phyloP scores from a whole-genome alignment of 2,797 vertebrate species.

The Tinamus major region DNA sequence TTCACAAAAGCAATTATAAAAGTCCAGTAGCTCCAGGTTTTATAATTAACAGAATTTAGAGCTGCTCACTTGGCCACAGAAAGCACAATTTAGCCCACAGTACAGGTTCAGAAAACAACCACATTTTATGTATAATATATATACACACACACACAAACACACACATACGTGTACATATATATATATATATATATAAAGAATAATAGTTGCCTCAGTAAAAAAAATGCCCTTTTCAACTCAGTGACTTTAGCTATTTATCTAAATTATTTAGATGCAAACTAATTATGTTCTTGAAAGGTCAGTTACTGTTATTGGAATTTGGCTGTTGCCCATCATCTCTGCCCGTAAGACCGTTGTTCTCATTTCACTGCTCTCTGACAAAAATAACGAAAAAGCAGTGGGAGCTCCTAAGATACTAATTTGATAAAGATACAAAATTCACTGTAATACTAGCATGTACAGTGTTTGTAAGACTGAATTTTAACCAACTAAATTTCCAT shows the following conservation, averaged over 20 bases:
- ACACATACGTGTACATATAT: too few species aligned
- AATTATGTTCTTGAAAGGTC: constrained; percentile 3
- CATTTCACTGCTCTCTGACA: constrained; percentile 17
- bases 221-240: constrained; percentile 45
- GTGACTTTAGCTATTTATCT: constrained; percentile 48
- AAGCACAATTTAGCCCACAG: background rate
- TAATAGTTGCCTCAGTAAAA: constrained; percentile 47
- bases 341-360: background rate
- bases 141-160: too few species aligned
- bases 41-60: constrained; percentile 9
- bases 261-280: constrained; percentile 57
- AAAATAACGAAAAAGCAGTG: constrained; percentile 28
- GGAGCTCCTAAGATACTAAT: constrained; percentile 8
- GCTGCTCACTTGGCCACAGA: background rate
- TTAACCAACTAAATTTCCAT: background rate
- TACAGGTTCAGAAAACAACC: constrained; percentile 6
- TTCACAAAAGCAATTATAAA: constrained; percentile 64
- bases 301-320: constrained; percentile 45
- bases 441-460: background rate
- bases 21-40: constrained; percentile 15
- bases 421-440: constrained; percentile 26
- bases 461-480: background rate
- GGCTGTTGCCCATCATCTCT: constrained; percentile 29
- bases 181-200: background rate
- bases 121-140: background rate